These are phyloP conservation scores for Epinephelus awoara DNA, from an alignment of 2,797 vertebrate genomes.

Conservation along the genomic window DNA sequence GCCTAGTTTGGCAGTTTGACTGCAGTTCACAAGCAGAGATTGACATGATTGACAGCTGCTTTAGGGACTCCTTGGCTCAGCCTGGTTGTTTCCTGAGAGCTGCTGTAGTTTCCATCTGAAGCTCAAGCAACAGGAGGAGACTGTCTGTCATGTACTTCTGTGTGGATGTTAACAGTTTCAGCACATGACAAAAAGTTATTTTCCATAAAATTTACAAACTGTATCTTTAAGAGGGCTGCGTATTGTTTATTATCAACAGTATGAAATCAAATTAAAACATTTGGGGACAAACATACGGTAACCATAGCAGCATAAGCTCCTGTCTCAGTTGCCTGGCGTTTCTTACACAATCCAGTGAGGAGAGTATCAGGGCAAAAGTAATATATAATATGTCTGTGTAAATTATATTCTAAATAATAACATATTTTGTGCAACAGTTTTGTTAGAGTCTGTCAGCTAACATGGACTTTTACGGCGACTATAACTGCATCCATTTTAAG, in stretches of 20 bases:
- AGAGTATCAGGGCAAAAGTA: background rate
- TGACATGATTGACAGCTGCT: too few species aligned
- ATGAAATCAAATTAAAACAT: background rate
- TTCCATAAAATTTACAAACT: too few species aligned
- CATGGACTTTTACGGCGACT: conserved; percentile 10
- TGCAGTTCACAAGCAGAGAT: too few species aligned
- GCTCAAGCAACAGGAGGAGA: too few species aligned
- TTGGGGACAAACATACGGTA: too few species aligned
- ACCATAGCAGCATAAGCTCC: background rate
- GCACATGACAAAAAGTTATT: too few species aligned
- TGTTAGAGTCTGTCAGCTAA: conserved; percentile 18
- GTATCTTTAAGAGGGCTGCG: background rate
- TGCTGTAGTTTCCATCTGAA: too few species aligned
- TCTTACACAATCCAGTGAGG: background rate
- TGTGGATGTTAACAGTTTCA: too few species aligned
- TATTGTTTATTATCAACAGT: conserved; percentile 16
- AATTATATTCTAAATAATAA: background rate
- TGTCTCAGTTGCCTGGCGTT: conserved; percentile 2
- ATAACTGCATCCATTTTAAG: conserved; percentile 33
- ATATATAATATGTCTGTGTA: background rate
- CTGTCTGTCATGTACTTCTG: too few species aligned
- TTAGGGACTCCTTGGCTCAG: too few species aligned
- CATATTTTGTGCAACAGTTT: conserved; percentile 5
- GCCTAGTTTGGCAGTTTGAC: too few species aligned
- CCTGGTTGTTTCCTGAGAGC: too few species aligned